phyloP scores from a whole-genome alignment of 2,888 invertebrate species.

The Melanostoma scalare region DNA sequence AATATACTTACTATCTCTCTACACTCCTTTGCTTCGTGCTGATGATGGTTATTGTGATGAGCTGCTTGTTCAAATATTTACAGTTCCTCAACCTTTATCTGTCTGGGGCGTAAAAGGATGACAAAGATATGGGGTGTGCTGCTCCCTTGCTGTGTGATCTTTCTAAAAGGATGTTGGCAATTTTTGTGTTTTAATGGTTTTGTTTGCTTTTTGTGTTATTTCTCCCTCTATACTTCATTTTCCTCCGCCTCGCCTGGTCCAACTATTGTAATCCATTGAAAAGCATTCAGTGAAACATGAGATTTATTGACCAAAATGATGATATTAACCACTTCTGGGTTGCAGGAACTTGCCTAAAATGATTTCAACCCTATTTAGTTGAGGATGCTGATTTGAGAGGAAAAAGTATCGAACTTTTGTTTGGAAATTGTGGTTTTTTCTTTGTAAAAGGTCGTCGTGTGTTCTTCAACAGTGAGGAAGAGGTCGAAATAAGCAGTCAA shows the following conservation, averaged over 20 bases:
- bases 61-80: conserved; percentile 56
- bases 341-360: too few relatives aligned
- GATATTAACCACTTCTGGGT: too few relatives aligned
- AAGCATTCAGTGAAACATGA: conserved; percentile 23
- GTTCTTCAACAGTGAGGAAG: too few relatives aligned
- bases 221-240: neutral
- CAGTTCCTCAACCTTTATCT: conserved; percentile 31
- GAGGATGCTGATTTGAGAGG: too few relatives aligned
- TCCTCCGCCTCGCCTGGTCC: too few relatives aligned
- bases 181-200: conserved; percentile 5
- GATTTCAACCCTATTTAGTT: too few relatives aligned
- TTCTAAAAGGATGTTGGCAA: conserved; percentile 36
- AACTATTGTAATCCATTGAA: conserved; percentile 21
- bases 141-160: conserved; percentile 37
- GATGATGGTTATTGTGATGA: conserved; percentile 36
- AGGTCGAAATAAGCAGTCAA: too few relatives aligned
- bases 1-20: conserved; percentile 1
- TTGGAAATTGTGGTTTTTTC: too few relatives aligned
- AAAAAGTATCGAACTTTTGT: too few relatives aligned
- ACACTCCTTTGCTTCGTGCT: neutral
- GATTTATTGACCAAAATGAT: conserved; percentile 4
- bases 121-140: conserved; percentile 34
- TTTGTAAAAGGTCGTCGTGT: too few relatives aligned
- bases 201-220: conserved; percentile 23
- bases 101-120: conserved; percentile 40